phyloP scores from a whole-genome alignment of 1,140 invertebrate species.

The Drosophila ironensis region DNA sequence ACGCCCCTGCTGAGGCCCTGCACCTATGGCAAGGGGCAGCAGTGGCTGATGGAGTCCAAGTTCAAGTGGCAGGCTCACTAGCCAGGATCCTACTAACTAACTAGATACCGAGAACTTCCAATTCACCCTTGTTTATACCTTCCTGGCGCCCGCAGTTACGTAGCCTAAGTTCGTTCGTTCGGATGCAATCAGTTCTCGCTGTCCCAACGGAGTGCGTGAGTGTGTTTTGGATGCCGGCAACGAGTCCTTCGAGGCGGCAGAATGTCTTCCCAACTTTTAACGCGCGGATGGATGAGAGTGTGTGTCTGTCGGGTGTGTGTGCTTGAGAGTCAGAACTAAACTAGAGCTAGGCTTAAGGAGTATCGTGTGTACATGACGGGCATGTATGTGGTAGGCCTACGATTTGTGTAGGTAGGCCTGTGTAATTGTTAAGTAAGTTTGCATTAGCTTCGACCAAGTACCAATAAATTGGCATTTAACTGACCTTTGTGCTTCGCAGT shows the following conservation, averaged over 20 bases:
- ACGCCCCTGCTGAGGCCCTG: slow-evolving; percentile 90
- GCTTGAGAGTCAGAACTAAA: slow-evolving; percentile 34
- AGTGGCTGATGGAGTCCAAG: slow-evolving; percentile 97
- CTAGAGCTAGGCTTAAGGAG: slow-evolving; percentile 30
- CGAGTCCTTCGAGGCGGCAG: slow-evolving; percentile 13
- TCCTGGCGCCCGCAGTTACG: slow-evolving; percentile 26
- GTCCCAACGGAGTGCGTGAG: slow-evolving; percentile 19
- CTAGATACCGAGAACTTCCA: slow-evolving; percentile 76
- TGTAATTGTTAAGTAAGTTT: slow-evolving; percentile 55
- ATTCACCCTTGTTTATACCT: slow-evolving; percentile 55
- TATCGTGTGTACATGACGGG: slow-evolving; percentile 25
- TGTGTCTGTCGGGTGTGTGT: no score
- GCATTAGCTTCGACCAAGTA: slow-evolving; percentile 72
- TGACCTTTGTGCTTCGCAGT: slow-evolving; percentile 70
- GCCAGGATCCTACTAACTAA: slow-evolving; percentile 60
- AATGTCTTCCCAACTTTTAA: slow-evolving; percentile 43
- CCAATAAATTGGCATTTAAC: slow-evolving; percentile 79
- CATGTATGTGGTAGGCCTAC: slow-evolving; percentile 30
- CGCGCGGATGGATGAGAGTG: no score
- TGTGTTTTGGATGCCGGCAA: slow-evolving; percentile 24
- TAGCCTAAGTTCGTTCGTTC: slow-evolving; percentile 32
- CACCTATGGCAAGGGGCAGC: slow-evolving; percentile 89
- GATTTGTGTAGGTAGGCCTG: slow-evolving; percentile 30
- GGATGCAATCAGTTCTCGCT: slow-evolving; percentile 6
- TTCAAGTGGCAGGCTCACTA: slow-evolving; percentile 94